Percentiles rank a stretch among this genome's conserved stretches.
These are phyloP conservation scores for Trachemys scripta DNA, from an alignment of 2,113 vertebrate genomes.

Conservation along the genomic window DNA sequence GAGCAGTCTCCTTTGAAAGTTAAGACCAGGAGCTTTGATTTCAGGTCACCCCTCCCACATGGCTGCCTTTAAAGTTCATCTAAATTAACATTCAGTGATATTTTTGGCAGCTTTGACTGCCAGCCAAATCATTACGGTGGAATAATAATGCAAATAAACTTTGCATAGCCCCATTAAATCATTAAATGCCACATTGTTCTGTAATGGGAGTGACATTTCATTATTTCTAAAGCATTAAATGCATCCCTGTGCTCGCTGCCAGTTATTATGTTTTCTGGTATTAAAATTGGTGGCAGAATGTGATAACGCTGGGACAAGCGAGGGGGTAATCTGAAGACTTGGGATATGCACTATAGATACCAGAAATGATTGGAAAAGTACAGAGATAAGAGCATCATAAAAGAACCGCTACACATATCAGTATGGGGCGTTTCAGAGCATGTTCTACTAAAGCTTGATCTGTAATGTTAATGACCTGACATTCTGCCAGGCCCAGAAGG, in stretches of 20 bases:
- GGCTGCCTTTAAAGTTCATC: conserved; percentile 79
- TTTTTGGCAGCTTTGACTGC: conserved; percentile 76
- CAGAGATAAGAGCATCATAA: not conserved
- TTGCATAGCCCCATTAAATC: conserved; percentile 76
- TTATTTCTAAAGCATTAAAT: conserved; percentile 73
- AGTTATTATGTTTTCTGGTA: conserved; percentile 32
- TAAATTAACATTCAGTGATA: conserved; percentile 76
- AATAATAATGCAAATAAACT: conserved; percentile 77
- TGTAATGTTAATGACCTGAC: not conserved
- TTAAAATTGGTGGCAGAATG: conserved; percentile 57
- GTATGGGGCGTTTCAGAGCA: not conserved
- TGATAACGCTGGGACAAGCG: conserved; percentile 16
- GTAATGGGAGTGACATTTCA: conserved; percentile 80
- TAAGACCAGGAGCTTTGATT: conserved; percentile 66
- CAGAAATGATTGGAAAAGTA: conserved; percentile 10
- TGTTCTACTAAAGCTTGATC: not conserved
- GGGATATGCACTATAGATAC: not conserved
- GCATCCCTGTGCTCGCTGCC: conserved; percentile 30
- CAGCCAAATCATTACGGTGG: conserved; percentile 64
- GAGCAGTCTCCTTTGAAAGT: conserved; percentile 60
- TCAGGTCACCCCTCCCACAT: conserved; percentile 67
- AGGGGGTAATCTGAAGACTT: not conserved
- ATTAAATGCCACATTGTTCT: conserved; percentile 79
- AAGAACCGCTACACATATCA: not conserved
- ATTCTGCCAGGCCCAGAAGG: not conserved